A percentile compares a stretch with the other conserved stretches of the same genome.
Evolutionary conservation across 2,888 invertebrate species (phyloP).

Genomic region (Acleris cristana): DNA sequence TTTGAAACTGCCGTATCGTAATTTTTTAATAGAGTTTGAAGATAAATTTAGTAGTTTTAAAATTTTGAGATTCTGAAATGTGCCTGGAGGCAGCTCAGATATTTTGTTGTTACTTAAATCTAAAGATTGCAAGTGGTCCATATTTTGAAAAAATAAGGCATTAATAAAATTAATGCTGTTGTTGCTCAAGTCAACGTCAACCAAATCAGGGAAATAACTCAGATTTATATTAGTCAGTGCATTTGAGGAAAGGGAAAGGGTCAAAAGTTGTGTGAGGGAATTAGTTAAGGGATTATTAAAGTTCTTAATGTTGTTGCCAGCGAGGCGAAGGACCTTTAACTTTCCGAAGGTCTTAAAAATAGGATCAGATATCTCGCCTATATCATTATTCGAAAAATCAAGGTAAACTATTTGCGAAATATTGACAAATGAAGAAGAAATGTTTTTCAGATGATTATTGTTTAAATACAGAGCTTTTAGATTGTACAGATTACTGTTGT

Average conservation of each 20-base stretch:
- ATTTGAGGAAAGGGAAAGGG: constrained; percentile 61
- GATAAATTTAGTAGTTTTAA: constrained; percentile 68
- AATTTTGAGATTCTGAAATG: constrained; percentile 63
- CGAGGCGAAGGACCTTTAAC: constrained; percentile 57
- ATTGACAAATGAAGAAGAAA: constrained; percentile 48
- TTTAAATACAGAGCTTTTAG: constrained; percentile 65
- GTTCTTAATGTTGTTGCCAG: constrained; percentile 57
- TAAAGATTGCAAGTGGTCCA: constrained; percentile 59
- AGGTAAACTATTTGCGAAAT: constrained; percentile 53
- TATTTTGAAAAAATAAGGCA: constrained; percentile 54
- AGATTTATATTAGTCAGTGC: constrained; percentile 58
- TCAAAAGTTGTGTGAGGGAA: constrained; percentile 54
- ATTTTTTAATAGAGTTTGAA: constrained; percentile 56
- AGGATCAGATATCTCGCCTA: constrained; percentile 48
- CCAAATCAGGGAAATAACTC: constrained; percentile 58
- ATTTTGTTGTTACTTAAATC: constrained; percentile 68
- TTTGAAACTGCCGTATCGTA: constrained; percentile 68
- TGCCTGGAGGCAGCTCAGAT: constrained; percentile 61
- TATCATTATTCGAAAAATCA: constrained; percentile 61
- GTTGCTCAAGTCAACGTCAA: constrained; percentile 60
- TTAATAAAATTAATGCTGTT: constrained; percentile 58
- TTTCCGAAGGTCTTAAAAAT: constrained; percentile 50
- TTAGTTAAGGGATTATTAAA: constrained; percentile 64
- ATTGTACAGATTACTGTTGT: constrained; percentile 49
- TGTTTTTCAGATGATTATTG: constrained; percentile 55